phyloP scores from a whole-genome alignment of 2,797 vertebrate species.

The Morus bassanus region DNA sequence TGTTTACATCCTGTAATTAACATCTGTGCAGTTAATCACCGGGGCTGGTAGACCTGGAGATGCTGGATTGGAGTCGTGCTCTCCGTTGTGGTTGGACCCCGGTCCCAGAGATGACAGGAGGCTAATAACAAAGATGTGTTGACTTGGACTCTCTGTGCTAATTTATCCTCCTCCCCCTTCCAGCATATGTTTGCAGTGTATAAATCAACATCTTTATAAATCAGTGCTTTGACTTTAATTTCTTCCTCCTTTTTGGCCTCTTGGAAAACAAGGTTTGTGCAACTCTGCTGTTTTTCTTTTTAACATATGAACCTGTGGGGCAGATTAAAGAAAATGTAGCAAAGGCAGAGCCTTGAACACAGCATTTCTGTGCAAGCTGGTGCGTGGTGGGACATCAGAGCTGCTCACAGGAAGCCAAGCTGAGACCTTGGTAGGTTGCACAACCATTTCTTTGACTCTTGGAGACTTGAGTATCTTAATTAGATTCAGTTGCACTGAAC shows the following conservation, averaged over 20 bases:
- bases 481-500: not conserved
- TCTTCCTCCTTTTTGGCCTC: not conserved
- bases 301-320: fast-evolving
- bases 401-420: not conserved
- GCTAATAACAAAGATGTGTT: not conserved
- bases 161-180: not conserved
- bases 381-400: not conserved
- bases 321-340: not conserved
- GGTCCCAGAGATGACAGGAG: not conserved
- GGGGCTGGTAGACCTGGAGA: not conserved
- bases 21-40: not conserved
- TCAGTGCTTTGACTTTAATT: not conserved
- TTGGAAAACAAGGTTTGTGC: not conserved
- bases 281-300: not conserved
- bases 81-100: not conserved
- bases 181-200: not conserved
- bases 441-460: not conserved
- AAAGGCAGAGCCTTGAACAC: not conserved
- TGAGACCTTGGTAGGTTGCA: not conserved
- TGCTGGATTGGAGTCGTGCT: fast-evolving
- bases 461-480: not conserved
- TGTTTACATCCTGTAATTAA: constrained; percentile 44
- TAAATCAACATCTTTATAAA: not conserved
- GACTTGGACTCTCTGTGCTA: not conserved
- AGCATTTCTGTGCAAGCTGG: not conserved